Evolutionary conservation across 2,888 invertebrate species (phyloP).

Genomic region (Arge pagana): DNA sequence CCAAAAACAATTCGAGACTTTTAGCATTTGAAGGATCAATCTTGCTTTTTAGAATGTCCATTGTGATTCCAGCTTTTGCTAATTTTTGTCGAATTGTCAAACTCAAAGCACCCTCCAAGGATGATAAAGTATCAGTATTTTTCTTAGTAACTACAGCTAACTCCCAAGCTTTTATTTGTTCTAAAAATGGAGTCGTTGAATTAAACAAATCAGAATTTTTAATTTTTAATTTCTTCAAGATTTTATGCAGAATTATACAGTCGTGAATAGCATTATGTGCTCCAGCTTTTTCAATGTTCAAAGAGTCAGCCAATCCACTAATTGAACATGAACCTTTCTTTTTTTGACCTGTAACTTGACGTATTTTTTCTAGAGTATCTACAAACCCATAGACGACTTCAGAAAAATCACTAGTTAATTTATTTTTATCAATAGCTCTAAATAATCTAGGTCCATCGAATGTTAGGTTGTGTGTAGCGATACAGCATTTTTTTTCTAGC

Average conservation of each 20-base stretch:
- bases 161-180: too few species aligned
- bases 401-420: constrained; percentile 6
- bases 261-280: constrained; percentile 23
- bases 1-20: constrained; percentile 1
- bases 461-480: constrained; percentile 25
- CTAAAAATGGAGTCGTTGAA: too few species aligned
- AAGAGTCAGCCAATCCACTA: constrained; percentile 16
- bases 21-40: not conserved
- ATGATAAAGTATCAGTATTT: constrained; percentile 3
- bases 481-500: constrained; percentile 15
- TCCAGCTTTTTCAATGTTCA: constrained; percentile 9
- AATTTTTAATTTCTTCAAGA: too few species aligned
- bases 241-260: constrained; percentile 8
- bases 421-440: constrained; percentile 13
- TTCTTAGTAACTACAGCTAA: not conserved
- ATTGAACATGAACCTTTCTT: constrained; percentile 21
- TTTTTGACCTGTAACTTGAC: not conserved
- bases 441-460: constrained; percentile 24
- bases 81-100: constrained; percentile 15
- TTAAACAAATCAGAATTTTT: constrained; percentile 5
- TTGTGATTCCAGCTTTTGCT: constrained; percentile 10
- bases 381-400: constrained; percentile 8
- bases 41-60: not conserved
- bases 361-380: not conserved
- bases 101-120: too few species aligned